Evolutionary conservation across 2,113 vertebrate genomes (phyloP).

Genomic region (Tauraco erythrolophus): DNA sequence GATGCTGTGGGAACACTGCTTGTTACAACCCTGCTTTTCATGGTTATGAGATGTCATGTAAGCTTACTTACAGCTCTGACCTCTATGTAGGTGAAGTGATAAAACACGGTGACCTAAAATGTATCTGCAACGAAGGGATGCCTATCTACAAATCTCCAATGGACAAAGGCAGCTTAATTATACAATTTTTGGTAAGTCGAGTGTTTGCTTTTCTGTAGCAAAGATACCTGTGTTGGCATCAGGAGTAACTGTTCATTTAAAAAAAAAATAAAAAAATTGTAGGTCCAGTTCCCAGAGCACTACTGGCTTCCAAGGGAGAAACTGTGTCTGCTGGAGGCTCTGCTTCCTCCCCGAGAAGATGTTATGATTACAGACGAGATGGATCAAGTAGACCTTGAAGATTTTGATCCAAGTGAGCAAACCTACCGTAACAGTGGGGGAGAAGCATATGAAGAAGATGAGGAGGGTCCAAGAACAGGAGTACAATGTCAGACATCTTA

Average conservation of each 20-base stretch:
- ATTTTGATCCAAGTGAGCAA: conserved; percentile 79
- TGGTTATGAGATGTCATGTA: fast-evolving
- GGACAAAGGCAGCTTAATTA: conserved; percentile 88
- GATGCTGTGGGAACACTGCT: not conserved
- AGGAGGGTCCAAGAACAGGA: conserved; percentile 79
- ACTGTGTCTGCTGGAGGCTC: conserved; percentile 84
- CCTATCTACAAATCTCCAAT: conserved; percentile 87
- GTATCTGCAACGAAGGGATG: conserved; percentile 91
- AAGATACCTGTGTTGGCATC: fast-evolving
- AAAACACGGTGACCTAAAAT: conserved; percentile 85
- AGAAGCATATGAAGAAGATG: conserved; percentile 90
- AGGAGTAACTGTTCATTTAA: not conserved
- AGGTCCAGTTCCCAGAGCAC: conserved; percentile 93
- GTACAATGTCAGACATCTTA: conserved; percentile 93
- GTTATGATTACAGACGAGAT: conserved; percentile 89
- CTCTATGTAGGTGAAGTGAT: conserved; percentile 86
- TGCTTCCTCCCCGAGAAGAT: conserved; percentile 89
- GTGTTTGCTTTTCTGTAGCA: not conserved
- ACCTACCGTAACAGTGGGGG: conserved; percentile 71
- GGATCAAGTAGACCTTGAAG: conserved; percentile 91
- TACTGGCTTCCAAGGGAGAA: conserved; percentile 89
- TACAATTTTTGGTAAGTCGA: conserved; percentile 87
- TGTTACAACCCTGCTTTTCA: not conserved
- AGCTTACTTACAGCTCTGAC: not conserved
- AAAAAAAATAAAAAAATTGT: not conserved